Conservation (phyloP, 2,888 invertebrate species). For the Pollenia labialis region DNA sequence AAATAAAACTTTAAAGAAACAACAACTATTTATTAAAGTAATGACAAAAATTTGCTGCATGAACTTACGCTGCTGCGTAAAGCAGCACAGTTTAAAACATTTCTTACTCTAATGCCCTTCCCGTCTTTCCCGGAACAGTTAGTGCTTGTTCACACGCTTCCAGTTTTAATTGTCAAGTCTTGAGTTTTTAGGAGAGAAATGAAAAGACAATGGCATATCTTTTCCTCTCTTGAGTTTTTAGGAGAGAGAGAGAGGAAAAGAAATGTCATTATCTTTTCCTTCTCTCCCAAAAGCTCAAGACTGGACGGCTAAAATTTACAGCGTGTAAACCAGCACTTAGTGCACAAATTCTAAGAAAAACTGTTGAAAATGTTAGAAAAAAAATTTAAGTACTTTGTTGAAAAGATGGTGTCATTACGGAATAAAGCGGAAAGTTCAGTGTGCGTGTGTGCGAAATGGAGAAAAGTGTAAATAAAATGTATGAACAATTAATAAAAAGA, state of each 20-base stretch:
- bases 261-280: too few species aligned
- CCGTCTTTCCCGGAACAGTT: background rate
- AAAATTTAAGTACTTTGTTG: conserved; percentile 24
- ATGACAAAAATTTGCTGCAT: conserved; percentile 21
- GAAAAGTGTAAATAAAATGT: conserved; percentile 39
- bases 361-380: background rate
- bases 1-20: background rate
- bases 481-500: conserved; percentile 37
- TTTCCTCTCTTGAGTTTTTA: too few species aligned
- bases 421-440: background rate
- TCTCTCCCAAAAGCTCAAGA: too few species aligned
- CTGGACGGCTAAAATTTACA: too few species aligned
- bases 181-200: too few species aligned
- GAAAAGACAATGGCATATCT: too few species aligned
- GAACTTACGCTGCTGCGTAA: conserved; percentile 22
- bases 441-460: background rate
- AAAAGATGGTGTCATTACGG: conserved; percentile 49
- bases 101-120: background rate
- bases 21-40: conserved; percentile 23
- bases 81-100: background rate
- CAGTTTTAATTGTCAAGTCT: too few species aligned
- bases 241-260: too few species aligned
- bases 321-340: too few species aligned
- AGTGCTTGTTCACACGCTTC: background rate
- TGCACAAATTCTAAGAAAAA: conserved; percentile 34